These are phyloP conservation scores for Ectemnius continuus DNA, from an alignment of 2,888 invertebrate species.

Conservation along the genomic window DNA sequence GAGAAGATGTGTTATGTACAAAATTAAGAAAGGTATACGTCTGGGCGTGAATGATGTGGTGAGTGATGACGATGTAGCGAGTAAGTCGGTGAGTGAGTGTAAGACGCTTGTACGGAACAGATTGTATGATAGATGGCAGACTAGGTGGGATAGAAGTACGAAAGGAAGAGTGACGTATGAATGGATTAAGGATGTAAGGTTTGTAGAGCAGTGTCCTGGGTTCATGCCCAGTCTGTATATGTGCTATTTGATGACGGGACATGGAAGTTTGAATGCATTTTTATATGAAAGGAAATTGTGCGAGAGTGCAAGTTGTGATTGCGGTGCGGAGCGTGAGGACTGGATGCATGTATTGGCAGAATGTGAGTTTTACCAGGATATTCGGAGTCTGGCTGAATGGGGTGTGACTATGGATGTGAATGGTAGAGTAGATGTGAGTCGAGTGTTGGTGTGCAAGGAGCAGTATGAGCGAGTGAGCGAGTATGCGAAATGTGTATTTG, in stretches of 20 bases:
- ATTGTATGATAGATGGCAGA: slow-evolving; percentile 10
- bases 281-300: background rate
- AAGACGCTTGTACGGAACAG: background rate
- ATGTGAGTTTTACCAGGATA: background rate
- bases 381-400: background rate
- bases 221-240: background rate
- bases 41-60: background rate
- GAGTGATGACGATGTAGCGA: background rate
- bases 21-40: background rate
- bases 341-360: background rate
- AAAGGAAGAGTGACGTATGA: slow-evolving; percentile 6
- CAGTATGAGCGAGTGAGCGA: no score
- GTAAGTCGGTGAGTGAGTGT: background rate
- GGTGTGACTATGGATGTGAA: background rate
- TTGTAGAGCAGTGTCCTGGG: background rate
- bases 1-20: background rate
- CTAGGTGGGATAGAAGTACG: background rate
- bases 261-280: background rate
- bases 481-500: no score
- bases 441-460: no score
- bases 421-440: no score
- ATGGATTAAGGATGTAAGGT: background rate
- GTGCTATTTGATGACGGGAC: background rate
- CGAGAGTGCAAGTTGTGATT: background rate
- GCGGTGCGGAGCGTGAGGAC: background rate